Evolutionary conservation across 2,797 vertebrate genomes (phyloP).

Genomic region (Halcyon badia): DNA sequence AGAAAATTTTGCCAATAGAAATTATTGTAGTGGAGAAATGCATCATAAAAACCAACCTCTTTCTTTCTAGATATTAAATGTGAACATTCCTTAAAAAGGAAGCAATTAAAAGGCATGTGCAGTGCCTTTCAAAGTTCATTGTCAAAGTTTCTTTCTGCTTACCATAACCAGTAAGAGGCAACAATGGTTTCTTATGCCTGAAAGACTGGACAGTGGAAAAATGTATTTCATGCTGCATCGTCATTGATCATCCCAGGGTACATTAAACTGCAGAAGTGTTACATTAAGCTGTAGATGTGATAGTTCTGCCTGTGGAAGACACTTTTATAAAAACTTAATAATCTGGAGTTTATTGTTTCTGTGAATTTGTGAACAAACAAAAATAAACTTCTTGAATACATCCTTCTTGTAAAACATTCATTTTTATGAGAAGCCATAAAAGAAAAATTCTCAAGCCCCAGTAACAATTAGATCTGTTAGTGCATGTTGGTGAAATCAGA

Average conservation of each 20-base stretch:
- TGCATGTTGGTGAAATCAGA: background rate
- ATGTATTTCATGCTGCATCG: background rate
- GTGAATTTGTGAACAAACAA: background rate
- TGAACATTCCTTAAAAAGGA: background rate
- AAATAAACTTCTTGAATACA: background rate
- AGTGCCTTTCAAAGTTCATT: background rate
- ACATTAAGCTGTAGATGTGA: background rate
- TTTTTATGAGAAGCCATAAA: background rate
- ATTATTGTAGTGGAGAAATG: background rate
- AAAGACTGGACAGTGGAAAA: background rate
- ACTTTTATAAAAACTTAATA: background rate
- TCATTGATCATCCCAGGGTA: background rate
- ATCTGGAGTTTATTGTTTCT: background rate
- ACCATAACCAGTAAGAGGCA: background rate
- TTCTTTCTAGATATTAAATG: background rate
- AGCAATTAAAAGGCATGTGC: background rate
- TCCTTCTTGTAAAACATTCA: background rate
- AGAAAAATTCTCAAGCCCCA: background rate
- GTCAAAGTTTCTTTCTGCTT: background rate
- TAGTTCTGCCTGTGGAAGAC: background rate
- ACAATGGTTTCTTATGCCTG: background rate
- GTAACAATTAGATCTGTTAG: background rate
- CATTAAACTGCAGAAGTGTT: background rate
- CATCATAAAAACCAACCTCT: background rate
- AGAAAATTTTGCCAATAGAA: background rate